Conservation (phyloP, 1,140 invertebrate genomes). For the Meloidogyne chitwoodi region DNA sequence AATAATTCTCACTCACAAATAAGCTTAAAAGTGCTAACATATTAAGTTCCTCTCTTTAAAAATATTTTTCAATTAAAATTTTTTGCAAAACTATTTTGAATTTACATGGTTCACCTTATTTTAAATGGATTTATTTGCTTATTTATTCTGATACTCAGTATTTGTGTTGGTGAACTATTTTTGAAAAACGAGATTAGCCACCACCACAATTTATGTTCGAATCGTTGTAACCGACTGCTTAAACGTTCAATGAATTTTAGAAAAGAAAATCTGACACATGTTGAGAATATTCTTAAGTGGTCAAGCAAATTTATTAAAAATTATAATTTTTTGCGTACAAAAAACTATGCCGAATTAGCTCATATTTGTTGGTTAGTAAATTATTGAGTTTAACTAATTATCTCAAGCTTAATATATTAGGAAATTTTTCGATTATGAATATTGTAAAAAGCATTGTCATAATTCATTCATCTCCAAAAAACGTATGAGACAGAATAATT, state of each 20-base stretch:
- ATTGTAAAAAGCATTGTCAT: neutral
- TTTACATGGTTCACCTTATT: neutral
- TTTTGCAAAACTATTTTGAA: neutral
- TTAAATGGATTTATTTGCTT: neutral
- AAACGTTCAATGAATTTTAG: slow-evolving; percentile 9
- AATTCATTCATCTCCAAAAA: neutral
- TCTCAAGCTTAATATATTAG: neutral
- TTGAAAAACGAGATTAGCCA: neutral
- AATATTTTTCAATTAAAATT: neutral
- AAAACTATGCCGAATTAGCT: neutral
- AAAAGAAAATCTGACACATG: neutral
- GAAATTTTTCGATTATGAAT: neutral
- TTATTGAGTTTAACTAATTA: neutral
- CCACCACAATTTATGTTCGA: neutral
- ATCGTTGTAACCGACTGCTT: slow-evolving; percentile 8
- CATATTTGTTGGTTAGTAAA: neutral
- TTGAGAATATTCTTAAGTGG: neutral
- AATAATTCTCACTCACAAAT: neutral
- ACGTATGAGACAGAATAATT: neutral
- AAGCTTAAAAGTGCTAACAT: too few relatives aligned
- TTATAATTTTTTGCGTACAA: neutral
- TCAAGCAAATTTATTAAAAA: neutral
- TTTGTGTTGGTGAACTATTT: neutral
- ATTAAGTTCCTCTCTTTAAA: too few relatives aligned
- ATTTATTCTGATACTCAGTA: neutral